Conservation (phyloP, 2,113 vertebrate species). For the Lepus timidus region DNA sequence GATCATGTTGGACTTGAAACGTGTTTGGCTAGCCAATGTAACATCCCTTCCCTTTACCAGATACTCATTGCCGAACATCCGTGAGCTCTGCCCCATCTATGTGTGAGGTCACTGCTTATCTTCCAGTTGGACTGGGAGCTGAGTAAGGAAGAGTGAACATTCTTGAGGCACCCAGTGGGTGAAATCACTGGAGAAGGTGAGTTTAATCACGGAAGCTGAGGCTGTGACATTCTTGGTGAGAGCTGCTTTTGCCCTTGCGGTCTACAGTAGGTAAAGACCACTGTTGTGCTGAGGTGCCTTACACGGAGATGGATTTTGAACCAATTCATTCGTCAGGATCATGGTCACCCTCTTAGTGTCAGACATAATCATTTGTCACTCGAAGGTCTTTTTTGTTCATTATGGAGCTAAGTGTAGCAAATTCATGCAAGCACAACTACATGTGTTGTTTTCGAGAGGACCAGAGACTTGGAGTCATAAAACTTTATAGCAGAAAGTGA, state of each 20-base stretch:
- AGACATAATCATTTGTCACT: constrained; percentile 12
- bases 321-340: constrained; percentile 25
- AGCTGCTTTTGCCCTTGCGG: neutral
- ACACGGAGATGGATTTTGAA: neutral
- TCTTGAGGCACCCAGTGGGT: neutral
- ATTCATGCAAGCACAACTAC: constrained; percentile 2
- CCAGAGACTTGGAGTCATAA: constrained; percentile 55
- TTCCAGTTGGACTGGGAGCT: neutral
- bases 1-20: neutral
- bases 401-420: neutral
- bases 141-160: neutral
- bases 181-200: neutral
- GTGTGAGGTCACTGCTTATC: neutral
- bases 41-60: neutral
- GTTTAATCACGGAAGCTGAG: neutral
- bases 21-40: neutral
- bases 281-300: neutral
- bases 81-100: neutral
- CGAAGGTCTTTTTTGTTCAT: constrained; percentile 41
- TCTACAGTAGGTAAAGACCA: neutral
- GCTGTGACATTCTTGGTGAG: neutral
- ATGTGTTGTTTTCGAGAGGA: neutral
- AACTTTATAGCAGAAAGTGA: constrained; percentile 65
- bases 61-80: neutral
- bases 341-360: neutral